Evolutionary conservation across 1,140 invertebrate species (phyloP), one percentile per base, ranked within the genome.

Genomic region (Colletes latitarsis): DNA sequence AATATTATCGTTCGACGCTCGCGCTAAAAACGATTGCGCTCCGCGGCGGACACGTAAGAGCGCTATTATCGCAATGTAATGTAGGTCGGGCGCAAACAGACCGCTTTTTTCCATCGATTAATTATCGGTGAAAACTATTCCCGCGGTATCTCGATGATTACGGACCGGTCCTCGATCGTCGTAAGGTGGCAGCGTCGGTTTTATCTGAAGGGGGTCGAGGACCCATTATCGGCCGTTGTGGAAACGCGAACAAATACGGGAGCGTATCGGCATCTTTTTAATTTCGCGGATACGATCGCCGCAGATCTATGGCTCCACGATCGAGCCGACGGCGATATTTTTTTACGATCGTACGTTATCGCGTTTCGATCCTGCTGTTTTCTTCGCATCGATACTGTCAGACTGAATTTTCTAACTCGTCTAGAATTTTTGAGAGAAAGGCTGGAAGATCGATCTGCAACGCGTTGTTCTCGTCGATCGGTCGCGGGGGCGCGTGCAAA

Each of bases 121-220:
- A 88, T 87, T 87, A 87, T 88, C 86, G 80, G 55, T 77, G 86
- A 82, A 88, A 82, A 88, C 78, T 87, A 68, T 86, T 77, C 84
- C 68, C 60, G 12, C 74, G 82, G 68, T 87, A 84, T 87, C 86
- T 77, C 55, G 57, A 21, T 67, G 83, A 81, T 84, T 72, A 63
- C 60, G 60, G 57, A 69, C 71, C 70, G 57, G 73, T 43, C n/a
- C 58, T 76, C 64, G 70, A 41, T 19, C 60, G 49, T n/a, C 52
- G 64, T 52, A 58, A 77, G 72, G 63, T 80, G 64, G 63, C 46
- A 52, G 69, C n/a, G 60, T 58, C 57, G 19, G 68, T 89, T 84
- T 88, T 86, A 85, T 82, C 85, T 70, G 41, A 71, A 78, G 69
- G 76, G 74, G 89, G 85, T 90, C 89, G 82, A 83, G 84, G 82